Percentiles rank a stretch among this genome's conserved stretches.
These are phyloP conservation scores for Metellina segmentata DNA, from an alignment of 2,888 invertebrate species.

Conservation along the genomic window DNA sequence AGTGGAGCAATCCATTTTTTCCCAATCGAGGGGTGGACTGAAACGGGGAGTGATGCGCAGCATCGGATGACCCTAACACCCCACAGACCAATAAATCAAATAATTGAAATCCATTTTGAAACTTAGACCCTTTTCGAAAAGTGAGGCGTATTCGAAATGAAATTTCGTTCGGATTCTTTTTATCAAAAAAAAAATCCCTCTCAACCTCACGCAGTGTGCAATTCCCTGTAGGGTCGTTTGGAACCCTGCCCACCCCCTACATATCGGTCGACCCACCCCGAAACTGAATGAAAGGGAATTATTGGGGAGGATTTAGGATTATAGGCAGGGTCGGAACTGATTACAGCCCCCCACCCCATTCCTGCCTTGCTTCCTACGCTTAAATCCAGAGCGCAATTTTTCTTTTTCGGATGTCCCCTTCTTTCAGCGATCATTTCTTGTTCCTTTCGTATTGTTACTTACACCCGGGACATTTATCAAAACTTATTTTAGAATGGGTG, in stretches of 20 bases:
- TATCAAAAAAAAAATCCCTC: neutral
- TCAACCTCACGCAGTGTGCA: neutral
- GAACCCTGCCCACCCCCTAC: neutral
- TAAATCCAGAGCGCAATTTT: neutral
- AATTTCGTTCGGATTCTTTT: conserved; percentile 23
- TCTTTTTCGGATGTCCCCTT: neutral
- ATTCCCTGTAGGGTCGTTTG: conserved; percentile 56
- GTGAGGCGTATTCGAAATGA: conserved; percentile 50
- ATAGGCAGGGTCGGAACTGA: conserved; percentile 30
- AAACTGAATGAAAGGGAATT: conserved; percentile 33
- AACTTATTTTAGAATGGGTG: conserved; percentile 7
- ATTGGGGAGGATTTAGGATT: conserved; percentile 38
- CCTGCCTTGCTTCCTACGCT: neutral
- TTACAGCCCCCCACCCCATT: conserved; percentile 4
- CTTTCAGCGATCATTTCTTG: conserved; percentile 3
- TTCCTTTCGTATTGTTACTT: neutral
- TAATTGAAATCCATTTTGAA: conserved; percentile 72
- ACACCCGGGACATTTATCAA: conserved; percentile 30
- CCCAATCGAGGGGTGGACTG: conserved; percentile 11
- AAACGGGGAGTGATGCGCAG: conserved; percentile 7
- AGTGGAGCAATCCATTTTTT: conserved; percentile 48
- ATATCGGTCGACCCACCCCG: neutral
- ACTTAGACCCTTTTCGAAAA: conserved; percentile 53
- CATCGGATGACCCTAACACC: conserved; percentile 39
- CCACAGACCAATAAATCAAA: conserved; percentile 69